These are phyloP conservation scores for Pelodiscus sinensis DNA, from an alignment of 2,113 vertebrate genomes.

Conservation along the genomic window DNA sequence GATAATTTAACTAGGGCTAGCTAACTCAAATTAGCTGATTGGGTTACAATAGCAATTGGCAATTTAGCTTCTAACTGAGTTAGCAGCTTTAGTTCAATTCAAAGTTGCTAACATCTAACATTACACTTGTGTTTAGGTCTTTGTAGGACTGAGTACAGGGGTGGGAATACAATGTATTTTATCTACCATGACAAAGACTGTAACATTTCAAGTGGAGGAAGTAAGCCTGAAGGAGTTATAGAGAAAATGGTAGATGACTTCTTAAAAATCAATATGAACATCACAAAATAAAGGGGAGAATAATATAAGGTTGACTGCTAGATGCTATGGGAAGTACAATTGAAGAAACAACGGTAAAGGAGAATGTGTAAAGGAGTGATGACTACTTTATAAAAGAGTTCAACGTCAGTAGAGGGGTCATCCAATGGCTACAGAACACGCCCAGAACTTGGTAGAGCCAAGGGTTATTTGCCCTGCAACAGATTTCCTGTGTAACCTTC, in stretches of 20 bases:
- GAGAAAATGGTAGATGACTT: not conserved
- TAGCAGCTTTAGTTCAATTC: not conserved
- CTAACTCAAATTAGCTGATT: not conserved
- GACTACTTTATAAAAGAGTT: not conserved
- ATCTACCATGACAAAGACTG: not conserved
- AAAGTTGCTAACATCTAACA: not conserved
- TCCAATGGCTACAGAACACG: not conserved
- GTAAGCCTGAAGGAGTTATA: not conserved
- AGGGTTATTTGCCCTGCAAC: not conserved
- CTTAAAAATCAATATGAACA: not conserved
- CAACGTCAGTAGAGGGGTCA: not conserved
- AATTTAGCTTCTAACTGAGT: not conserved
- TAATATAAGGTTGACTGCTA: not conserved
- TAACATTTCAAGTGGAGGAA: not conserved
- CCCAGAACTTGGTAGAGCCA: not conserved
- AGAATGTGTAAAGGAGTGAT: not conserved
- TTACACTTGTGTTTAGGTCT: not conserved
- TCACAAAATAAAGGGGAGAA: not conserved
- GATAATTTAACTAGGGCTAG: not conserved
- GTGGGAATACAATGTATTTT: not conserved
- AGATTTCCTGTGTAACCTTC: not conserved
- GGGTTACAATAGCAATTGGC: not conserved
- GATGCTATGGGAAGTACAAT: not conserved
- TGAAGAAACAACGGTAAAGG: not conserved
- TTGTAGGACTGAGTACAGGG: not conserved